Conservation (phyloP, 1,140 invertebrate genomes). For the Nomia melanderi region DNA sequence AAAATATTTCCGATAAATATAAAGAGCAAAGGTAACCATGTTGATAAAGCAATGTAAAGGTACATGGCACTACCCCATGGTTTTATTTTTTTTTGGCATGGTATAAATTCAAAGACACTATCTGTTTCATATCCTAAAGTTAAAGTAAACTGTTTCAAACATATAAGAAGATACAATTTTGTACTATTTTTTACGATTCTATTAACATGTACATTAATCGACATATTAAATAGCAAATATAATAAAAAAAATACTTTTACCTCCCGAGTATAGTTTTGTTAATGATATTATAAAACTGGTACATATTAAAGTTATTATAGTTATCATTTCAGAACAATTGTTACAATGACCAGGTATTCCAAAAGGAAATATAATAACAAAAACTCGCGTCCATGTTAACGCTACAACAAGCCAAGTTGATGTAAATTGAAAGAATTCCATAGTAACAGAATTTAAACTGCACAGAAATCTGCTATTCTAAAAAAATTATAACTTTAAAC, state of each 20-base stretch:
- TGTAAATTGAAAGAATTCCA: slow-evolving; percentile 73
- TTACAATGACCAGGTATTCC: slow-evolving; percentile 52
- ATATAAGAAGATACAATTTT: neutral
- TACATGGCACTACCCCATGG: slow-evolving; percentile 72
- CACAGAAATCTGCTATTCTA: slow-evolving; percentile 70
- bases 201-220: neutral
- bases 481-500: slow-evolving; percentile 29
- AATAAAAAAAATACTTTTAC: slow-evolving; percentile 53
- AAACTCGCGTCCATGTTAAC: slow-evolving; percentile 68
- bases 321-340: slow-evolving; percentile 61
- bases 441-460: slow-evolving; percentile 62
- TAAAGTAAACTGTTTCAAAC: neutral
- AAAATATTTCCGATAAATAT: slow-evolving; percentile 74
- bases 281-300: slow-evolving; percentile 67
- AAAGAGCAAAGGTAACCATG: slow-evolving; percentile 74
- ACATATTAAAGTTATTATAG: slow-evolving; percentile 59
- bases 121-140: slow-evolving; percentile 75
- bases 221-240: neutral
- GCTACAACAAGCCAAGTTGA: slow-evolving; percentile 71
- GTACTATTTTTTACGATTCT: neutral
- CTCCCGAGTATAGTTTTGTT: slow-evolving; percentile 69
- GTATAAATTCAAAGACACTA: slow-evolving; percentile 73
- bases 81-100: slow-evolving; percentile 69
- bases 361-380: slow-evolving; percentile 68
- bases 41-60: slow-evolving; percentile 73